phyloP scores from a whole-genome alignment of 2,888 invertebrate species.

The Drosophila rubida region DNA sequence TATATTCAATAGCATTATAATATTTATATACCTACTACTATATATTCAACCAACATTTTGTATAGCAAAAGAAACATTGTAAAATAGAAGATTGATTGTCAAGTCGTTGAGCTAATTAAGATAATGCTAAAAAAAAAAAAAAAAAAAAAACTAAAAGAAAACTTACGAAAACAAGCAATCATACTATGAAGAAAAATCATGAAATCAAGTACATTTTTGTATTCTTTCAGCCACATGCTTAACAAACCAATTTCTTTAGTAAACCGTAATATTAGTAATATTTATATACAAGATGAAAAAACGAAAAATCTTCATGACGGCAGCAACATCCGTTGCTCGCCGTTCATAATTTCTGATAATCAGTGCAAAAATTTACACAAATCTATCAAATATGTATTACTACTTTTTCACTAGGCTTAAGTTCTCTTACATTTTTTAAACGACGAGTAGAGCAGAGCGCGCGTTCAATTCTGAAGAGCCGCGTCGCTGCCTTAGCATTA shows the following conservation, averaged over 20 bases:
- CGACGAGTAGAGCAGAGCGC: conserved; percentile 59
- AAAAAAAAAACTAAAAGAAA: too few species aligned
- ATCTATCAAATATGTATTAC: conserved; percentile 57
- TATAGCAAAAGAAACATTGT: conserved; percentile 59
- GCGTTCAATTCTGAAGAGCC: conserved; percentile 47
- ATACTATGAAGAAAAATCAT: conserved; percentile 10
- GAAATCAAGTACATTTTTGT: conserved; percentile 45
- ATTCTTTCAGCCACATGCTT: conserved; percentile 45
- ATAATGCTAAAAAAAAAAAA: conserved; percentile 12
- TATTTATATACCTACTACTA: conserved; percentile 14
- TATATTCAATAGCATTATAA: conserved; percentile 51
- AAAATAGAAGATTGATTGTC: conserved; percentile 57
- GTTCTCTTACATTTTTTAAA: conserved; percentile 65
- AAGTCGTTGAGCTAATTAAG: conserved; percentile 33
- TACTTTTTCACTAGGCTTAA: conserved; percentile 69
- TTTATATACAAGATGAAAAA: conserved; percentile 25
- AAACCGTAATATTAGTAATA: conserved; percentile 32
- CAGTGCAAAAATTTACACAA: conserved; percentile 69
- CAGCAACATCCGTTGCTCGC: conserved; percentile 38
- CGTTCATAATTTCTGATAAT: conserved; percentile 65
- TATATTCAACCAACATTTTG: conserved; percentile 44
- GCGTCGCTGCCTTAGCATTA: conserved; percentile 59
- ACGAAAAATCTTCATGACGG: conserved; percentile 52
- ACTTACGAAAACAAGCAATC: conserved; percentile 20
- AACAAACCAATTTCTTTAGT: conserved; percentile 25